Percentiles rank a stretch among this genome's conserved stretches.
These are phyloP conservation scores for Synodontis membranacea DNA, from an alignment of 2,113 vertebrate species.

Conservation along the genomic window DNA sequence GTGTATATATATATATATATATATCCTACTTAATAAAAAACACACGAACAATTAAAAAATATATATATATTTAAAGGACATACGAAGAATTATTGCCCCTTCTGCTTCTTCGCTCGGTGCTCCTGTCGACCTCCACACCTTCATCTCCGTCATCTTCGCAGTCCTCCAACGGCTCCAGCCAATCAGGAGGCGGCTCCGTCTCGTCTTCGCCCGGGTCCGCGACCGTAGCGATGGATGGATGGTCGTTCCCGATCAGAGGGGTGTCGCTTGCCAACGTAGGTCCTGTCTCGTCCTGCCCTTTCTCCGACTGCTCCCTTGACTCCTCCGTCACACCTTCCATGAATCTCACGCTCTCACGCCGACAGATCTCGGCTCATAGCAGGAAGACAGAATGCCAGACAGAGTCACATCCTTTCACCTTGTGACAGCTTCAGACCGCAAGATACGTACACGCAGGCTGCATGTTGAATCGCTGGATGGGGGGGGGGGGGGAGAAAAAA, in stretches of 20 bases:
- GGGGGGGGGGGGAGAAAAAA: background rate
- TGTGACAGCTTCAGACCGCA: background rate
- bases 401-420: constrained; percentile 35
- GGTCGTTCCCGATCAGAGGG: background rate
- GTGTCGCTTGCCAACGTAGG: background rate
- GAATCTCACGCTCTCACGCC: constrained; percentile 12
- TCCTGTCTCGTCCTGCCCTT: constrained; percentile 1
- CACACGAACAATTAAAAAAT: background rate
- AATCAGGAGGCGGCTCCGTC: constrained; percentile 41
- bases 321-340: constrained; percentile 45
- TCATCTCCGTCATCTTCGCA: constrained; percentile 43
- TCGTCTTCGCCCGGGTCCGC: background rate
- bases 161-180: constrained; percentile 57
- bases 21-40: background rate
- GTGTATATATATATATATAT: too few relatives aligned
- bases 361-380: constrained; percentile 27
- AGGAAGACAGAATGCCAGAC: constrained; percentile 2
- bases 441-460: background rate
- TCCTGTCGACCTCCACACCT: constrained; percentile 12
- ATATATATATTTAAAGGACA: constrained; percentile 22
- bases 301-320: background rate
- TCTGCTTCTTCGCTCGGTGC: background rate
- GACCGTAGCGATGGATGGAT: background rate
- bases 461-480: constrained; percentile 18
- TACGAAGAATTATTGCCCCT: constrained; percentile 39